Evolutionary conservation across 1,140 invertebrate species (phyloP).

Genomic region (Eupristina koningsbergeri): DNA sequence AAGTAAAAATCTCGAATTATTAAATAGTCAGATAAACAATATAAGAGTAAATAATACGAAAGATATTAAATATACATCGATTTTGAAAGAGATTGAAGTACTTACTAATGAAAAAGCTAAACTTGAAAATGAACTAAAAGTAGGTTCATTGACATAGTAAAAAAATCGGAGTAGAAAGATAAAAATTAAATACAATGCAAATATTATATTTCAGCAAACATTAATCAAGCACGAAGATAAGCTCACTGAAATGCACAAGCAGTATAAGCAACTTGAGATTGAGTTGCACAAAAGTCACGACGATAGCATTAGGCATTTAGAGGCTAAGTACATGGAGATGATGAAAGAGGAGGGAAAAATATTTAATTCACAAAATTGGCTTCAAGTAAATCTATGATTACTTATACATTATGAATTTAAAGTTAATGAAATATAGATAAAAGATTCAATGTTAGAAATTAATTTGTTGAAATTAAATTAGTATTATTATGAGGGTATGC

Average conservation of each 20-base stretch:
- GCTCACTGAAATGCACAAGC: constrained; percentile 39
- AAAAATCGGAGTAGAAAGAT: constrained; percentile 28
- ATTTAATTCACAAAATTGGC: constrained; percentile 35
- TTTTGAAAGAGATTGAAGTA: constrained; percentile 12
- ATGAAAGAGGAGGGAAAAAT: constrained; percentile 12
- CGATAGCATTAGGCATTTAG: constrained; percentile 45
- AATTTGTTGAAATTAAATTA: no score
- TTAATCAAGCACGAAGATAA: constrained; percentile 39
- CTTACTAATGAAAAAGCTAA: constrained; percentile 18
- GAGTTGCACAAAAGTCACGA: constrained; percentile 47
- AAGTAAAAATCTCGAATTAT: constrained; percentile 35
- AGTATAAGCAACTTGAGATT: constrained; percentile 36
- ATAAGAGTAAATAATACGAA: constrained; percentile 5
- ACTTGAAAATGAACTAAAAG: constrained; percentile 36
- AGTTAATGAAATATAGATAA: neutral
- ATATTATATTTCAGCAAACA: constrained; percentile 46
- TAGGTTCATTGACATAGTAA: constrained; percentile 15
- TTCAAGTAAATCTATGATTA: constrained; percentile 30
- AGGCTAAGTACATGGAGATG: constrained; percentile 41
- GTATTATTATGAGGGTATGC: neutral
- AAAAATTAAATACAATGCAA: constrained; percentile 6
- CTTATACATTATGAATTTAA: neutral
- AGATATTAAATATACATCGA: neutral
- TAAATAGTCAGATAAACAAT: constrained; percentile 35
- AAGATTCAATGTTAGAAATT: neutral